Base-by-base conservation (phyloP, 2,888 invertebrate genomes). In the Eubasilissa splendida region DNA sequence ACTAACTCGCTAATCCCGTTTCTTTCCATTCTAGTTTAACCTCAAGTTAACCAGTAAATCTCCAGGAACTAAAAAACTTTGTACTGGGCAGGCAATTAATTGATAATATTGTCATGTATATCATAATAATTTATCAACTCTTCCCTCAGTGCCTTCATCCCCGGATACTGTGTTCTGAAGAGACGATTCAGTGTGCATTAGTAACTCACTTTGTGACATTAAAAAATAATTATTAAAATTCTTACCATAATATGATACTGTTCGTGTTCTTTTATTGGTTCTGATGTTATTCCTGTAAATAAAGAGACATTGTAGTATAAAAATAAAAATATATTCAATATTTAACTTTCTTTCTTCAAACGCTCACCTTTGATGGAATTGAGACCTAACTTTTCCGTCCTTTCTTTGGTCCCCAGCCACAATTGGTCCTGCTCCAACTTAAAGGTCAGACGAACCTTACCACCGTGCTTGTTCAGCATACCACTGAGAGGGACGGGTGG, bases 351-450 rank as follows among this genome's bases (percentile, higher is more conserved):
- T 4, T 42, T 42, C 7, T 2, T 7, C 42, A 12, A 31, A 63
- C 12, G 33, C 92, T 60, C 92, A 91, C 94, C 94, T 90, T 96
- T 96, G 85, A 97, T 97, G 77, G 96, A 95, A 85, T 93, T 95
- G 95, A 97, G 96, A 84, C 95, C 94, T 86, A 97, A 92, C 89
- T 97, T 97, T 85, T 97, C 96, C 81, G 97, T 97, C 85, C 97
- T 91, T 87, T 97, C 97, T 89, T 97, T 97, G 70, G 97, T 97
- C 80, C 97, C 96, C 66, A 97, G 93, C 97, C 97, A 97, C 14
- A 97, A 89, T 87, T 97, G 96, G 87, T 97, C 97, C 84, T 93
- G 92, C 87, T 97, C 97, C 85, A 97, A 91, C 91, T 97, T 97
- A 88, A 97, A 97, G 70, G 97, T 97, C 82, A 97, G 92, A 85